These are phyloP conservation scores for Octopus sinensis DNA, from an alignment of 1,140 invertebrate species.

Conservation along the genomic window DNA sequence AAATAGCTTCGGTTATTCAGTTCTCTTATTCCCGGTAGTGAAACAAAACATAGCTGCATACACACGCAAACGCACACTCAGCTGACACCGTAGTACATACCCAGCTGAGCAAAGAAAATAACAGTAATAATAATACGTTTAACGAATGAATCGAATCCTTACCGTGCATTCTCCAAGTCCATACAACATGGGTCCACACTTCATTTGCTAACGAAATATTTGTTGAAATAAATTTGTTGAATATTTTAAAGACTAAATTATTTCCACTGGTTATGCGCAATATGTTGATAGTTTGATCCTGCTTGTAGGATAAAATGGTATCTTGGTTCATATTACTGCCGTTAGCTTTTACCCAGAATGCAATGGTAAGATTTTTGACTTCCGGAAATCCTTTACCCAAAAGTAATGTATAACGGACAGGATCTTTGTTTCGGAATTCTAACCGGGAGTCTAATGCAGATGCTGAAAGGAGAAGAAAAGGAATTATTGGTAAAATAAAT, in stretches of 20 bases:
- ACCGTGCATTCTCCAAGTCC: conserved; percentile 39
- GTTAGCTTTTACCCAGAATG: conserved; percentile 49
- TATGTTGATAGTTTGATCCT: conserved; percentile 29
- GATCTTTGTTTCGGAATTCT: conserved; percentile 42
- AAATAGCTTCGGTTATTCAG: too few relatives aligned
- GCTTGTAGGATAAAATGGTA: conserved; percentile 51
- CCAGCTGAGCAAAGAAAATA: neutral
- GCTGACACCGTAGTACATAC: neutral
- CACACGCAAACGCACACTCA: neutral
- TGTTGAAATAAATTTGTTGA: conserved; percentile 31
- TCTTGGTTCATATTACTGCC: conserved; percentile 28
- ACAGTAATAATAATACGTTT: too few relatives aligned
- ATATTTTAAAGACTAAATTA: conserved; percentile 38
- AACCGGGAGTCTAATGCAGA: conserved; percentile 53
- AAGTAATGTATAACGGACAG: conserved; percentile 49
- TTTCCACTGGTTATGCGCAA: conserved; percentile 42
- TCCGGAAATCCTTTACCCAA: conserved; percentile 51
- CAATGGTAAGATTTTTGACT: conserved; percentile 47
- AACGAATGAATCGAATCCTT: neutral
- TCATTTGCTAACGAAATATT: conserved; percentile 31
- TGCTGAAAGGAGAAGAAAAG: conserved; percentile 38
- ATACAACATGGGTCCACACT: conserved; percentile 48
- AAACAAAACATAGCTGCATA: too few relatives aligned
- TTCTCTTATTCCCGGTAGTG: too few relatives aligned
- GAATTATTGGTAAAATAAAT: neutral